Evolutionary conservation across 2,113 vertebrate genomes (phyloP).

Genomic region (Piaya cayana): DNA sequence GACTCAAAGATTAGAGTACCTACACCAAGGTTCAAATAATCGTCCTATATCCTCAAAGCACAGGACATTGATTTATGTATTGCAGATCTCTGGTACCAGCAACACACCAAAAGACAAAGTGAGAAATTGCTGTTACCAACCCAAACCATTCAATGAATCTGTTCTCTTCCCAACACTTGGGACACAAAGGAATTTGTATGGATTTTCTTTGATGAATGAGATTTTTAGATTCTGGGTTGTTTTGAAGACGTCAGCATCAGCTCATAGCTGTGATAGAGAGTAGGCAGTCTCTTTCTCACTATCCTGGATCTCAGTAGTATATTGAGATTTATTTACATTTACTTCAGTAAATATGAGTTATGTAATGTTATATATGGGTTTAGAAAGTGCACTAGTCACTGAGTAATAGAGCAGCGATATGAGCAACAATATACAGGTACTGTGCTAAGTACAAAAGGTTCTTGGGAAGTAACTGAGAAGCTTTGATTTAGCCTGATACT

Average conservation of each 20-base stretch:
- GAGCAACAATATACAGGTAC: background rate
- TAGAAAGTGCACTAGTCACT: background rate
- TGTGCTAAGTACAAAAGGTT: background rate
- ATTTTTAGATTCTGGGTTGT: background rate
- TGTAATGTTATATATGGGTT: background rate
- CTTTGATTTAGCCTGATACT: background rate
- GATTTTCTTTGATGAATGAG: background rate
- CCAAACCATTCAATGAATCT: no score
- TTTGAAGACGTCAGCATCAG: background rate
- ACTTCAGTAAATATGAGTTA: background rate
- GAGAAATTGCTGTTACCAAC: background rate
- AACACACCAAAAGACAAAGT: background rate
- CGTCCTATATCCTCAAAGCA: background rate
- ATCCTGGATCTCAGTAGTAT: background rate
- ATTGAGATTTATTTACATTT: background rate
- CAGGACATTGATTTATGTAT: background rate
- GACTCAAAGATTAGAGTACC: background rate
- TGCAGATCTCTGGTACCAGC: background rate
- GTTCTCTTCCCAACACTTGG: background rate
- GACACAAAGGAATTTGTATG: background rate
- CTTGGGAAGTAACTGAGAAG: background rate
- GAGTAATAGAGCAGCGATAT: background rate
- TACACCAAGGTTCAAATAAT: background rate
- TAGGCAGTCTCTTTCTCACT: slow-evolving; percentile 19
- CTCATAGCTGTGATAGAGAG: background rate